These are phyloP conservation scores for Zapus hudsonius DNA, from an alignment of 2,113 vertebrate genomes.

Conservation along the genomic window DNA sequence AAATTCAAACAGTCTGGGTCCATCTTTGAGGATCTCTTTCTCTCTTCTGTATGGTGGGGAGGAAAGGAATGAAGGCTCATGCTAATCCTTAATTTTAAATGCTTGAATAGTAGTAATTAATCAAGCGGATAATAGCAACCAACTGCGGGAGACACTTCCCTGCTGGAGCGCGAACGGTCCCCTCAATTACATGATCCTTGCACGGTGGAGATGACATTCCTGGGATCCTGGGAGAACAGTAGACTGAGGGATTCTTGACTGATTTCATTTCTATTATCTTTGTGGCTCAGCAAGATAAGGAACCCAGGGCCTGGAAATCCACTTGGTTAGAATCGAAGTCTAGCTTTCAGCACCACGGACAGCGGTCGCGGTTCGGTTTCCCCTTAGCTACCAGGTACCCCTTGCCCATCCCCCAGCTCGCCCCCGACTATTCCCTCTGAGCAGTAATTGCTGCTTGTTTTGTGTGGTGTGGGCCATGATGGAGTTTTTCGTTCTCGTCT, in stretches of 20 bases:
- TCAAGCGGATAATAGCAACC: background rate
- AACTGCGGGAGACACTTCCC: background rate
- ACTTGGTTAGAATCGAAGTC: background rate
- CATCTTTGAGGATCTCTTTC: background rate
- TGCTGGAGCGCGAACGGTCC: background rate
- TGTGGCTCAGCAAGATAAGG: background rate
- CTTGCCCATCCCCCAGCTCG: background rate
- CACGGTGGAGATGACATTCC: background rate
- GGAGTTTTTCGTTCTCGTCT: background rate
- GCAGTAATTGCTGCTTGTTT: background rate
- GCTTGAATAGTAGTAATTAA: background rate
- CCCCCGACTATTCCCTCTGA: background rate
- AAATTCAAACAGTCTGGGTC: background rate
- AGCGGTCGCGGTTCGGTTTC: background rate
- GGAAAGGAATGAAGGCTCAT: background rate
- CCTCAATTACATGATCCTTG: background rate
- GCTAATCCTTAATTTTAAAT: background rate
- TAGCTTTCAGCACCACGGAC: slow-evolving; percentile 70
- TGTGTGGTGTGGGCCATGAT: background rate
- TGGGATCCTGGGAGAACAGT: background rate
- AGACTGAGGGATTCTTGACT: background rate
- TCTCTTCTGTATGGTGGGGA: background rate
- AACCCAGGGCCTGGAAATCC: background rate
- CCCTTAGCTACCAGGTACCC: accelerated
- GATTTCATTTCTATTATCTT: slow-evolving; percentile 25